Evolutionary conservation across 2,888 invertebrate species (phyloP).

Genomic region (Epistrophe eligans): DNA sequence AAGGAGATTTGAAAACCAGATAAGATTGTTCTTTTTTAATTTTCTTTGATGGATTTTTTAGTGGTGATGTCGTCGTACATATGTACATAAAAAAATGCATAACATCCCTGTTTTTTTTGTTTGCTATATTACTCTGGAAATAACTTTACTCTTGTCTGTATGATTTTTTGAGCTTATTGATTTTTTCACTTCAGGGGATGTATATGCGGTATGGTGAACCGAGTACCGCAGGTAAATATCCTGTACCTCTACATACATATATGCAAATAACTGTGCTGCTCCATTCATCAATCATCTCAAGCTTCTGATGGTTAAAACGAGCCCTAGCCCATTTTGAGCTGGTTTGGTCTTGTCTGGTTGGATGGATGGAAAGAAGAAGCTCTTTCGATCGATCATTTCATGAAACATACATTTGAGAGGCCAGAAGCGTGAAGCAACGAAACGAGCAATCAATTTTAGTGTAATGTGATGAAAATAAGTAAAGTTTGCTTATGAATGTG

Average conservation of each 20-base stretch:
- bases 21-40: slow-evolving; percentile 29
- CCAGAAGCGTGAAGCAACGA: background rate
- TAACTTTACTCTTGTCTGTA: slow-evolving; percentile 18
- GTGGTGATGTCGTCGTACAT: no score
- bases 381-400: slow-evolving; percentile 62
- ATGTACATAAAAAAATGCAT: background rate
- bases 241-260: slow-evolving; percentile 1
- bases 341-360: background rate
- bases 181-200: slow-evolving; percentile 16
- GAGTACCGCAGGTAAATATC: slow-evolving; percentile 29
- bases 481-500: slow-evolving; percentile 47
- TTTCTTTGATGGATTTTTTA: slow-evolving; percentile 22
- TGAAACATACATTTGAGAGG: background rate
- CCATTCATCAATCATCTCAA: slow-evolving; percentile 70
- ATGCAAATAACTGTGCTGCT: slow-evolving; percentile 17
- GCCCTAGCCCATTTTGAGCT: slow-evolving; percentile 25
- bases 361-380: slow-evolving; percentile 11
- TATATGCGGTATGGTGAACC: background rate
- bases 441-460: slow-evolving; percentile 54
- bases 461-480: slow-evolving; percentile 35
- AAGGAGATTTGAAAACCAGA: slow-evolving; percentile 14
- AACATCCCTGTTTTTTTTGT: slow-evolving; percentile 28
- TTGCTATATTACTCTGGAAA: slow-evolving; percentile 22
- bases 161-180: slow-evolving; percentile 34
- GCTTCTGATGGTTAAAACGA: slow-evolving; percentile 41